Conservation (phyloP, 1,140 invertebrate species). For the Trachelipus rathkii region DNA sequence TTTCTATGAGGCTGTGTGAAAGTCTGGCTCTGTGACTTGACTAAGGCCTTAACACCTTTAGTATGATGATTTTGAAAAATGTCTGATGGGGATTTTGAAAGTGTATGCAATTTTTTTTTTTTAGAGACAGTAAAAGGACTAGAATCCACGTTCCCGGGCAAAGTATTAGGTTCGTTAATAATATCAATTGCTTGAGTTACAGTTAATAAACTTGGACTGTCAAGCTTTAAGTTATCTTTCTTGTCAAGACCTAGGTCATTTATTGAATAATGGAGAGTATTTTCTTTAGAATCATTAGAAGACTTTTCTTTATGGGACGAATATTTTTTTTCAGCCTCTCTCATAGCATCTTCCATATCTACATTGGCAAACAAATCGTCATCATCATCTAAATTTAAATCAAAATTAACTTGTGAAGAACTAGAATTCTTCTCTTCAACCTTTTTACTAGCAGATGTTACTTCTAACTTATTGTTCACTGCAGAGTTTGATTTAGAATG, state of each 20-base stretch:
- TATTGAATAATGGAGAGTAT: not conserved
- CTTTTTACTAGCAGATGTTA: no score
- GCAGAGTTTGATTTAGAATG: no score
- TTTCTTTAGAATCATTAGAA: not conserved
- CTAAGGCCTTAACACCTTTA: no score
- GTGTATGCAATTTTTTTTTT: not conserved
- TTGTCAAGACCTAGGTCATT: not conserved
- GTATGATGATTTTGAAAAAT: no score
- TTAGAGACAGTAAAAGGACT: not conserved
- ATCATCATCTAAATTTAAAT: not conserved
- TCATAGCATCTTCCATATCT: not conserved
- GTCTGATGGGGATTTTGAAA: no score
- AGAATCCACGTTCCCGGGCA: not conserved
- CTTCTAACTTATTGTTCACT: no score
- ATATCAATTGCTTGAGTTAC: not conserved
- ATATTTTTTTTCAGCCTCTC: not conserved
- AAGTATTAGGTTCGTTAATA: not conserved
- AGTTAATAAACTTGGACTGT: not conserved
- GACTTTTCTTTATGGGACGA: not conserved
- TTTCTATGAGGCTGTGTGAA: not conserved
- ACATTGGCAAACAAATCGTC: conserved; percentile 2
- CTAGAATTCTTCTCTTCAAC: no score
- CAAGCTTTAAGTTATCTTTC: not conserved
- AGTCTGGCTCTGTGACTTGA: no score
- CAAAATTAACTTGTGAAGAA: not conserved